A percentile compares a stretch with the other conserved stretches of the same genome.
Conservation (phyloP, 2,888 invertebrate genomes). For the Oligia latruncula region DNA sequence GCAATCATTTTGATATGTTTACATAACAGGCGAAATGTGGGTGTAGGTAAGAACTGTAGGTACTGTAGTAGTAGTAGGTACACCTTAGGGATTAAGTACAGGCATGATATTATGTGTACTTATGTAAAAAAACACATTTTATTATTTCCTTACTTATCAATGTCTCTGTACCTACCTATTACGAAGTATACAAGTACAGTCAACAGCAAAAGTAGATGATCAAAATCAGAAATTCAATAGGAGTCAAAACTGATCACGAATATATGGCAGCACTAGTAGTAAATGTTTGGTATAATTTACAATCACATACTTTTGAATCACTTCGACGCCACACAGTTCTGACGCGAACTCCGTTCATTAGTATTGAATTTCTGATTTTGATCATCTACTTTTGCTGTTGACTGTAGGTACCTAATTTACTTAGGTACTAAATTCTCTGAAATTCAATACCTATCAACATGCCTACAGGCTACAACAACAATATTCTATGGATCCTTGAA, state of each 20-base stretch:
- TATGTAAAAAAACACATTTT: not conserved
- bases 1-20: not conserved
- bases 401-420: not conserved
- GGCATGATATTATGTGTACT: not conserved
- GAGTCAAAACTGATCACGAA: too few relatives aligned
- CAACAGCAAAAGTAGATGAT: too few relatives aligned
- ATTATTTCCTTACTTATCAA: not conserved
- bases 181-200: not conserved
- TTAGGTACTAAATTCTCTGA: not conserved
- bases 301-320: too few relatives aligned
- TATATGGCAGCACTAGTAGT: too few relatives aligned
- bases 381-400: too few relatives aligned
- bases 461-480: not conserved
- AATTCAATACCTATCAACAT: not conserved
- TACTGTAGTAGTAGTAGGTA: too few relatives aligned
- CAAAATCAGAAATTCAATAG: too few relatives aligned
- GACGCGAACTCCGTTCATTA: too few relatives aligned
- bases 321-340: too few relatives aligned
- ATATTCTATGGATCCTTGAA: constrained; percentile 3
- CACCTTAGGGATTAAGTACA: not conserved
- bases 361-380: too few relatives aligned
- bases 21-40: not conserved
- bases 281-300: too few relatives aligned
- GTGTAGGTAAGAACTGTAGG: not conserved
- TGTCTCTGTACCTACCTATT: not conserved